Conservation (phyloP, 2,113 vertebrate genomes). For the Oriolus oriolus region DNA sequence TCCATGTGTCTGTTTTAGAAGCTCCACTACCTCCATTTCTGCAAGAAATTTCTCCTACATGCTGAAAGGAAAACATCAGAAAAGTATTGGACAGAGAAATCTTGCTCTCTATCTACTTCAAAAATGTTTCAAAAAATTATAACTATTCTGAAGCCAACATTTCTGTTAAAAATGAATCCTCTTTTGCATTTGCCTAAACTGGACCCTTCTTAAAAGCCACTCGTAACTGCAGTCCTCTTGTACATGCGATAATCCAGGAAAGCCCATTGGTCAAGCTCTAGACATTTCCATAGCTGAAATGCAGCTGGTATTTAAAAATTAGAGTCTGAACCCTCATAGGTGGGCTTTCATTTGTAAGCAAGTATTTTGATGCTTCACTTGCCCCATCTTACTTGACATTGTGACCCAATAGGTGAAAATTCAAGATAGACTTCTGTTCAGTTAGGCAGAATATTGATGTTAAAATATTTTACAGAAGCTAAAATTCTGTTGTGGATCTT, state of each 20-base stretch:
- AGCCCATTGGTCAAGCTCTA: neutral
- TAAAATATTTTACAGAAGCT: constrained; percentile 29
- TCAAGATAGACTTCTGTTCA: neutral
- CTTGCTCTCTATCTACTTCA: neutral
- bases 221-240: neutral
- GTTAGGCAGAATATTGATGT: constrained; percentile 1
- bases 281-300: neutral
- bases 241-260: neutral
- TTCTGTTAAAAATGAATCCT: neutral
- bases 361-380: neutral
- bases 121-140: neutral
- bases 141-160: neutral
- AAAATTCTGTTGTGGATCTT: constrained; percentile 25
- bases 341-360: neutral
- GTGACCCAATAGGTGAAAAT: neutral
- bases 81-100: neutral
- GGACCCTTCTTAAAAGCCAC: neutral
- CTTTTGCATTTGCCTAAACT: neutral
- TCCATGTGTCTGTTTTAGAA: neutral
- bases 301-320: neutral
- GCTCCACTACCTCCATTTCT: neutral
- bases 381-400: neutral
- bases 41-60: neutral
- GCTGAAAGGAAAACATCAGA: neutral
- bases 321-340: neutral